Base-by-base conservation (phyloP, 53 echinoderm and acorn worm species). In the Antedon mediterranea region DNA sequence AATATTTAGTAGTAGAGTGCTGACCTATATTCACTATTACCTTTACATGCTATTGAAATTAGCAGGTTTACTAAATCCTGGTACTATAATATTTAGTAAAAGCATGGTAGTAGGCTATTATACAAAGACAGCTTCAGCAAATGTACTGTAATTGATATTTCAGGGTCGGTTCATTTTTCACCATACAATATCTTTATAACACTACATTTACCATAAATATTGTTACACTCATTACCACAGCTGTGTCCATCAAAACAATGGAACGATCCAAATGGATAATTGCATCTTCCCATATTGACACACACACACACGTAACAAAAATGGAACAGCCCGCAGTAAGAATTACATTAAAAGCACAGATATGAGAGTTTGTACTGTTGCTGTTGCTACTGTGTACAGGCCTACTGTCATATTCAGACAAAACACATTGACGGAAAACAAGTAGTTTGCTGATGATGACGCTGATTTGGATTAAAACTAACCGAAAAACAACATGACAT, bases 121-220 rank as follows among this genome's bases (percentile, higher is more conserved):
- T n/a, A n/a, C n/a, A n/a, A n/a, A n/a, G n/a, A n/a, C n/a, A n/a
- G n/a, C n/a, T n/a, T n/a, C n/a, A n/a, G n/a, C n/a, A n/a, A n/a
- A n/a, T n/a, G n/a, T n/a, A n/a, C n/a, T 29, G 30, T 42, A 78
- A 27, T 31, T 28, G 43, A 34, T 30, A 70, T 79, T 29, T 79
- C 85, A 89, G 79, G 80, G 31, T 80, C 34, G 70, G 71, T 70
- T 34, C 76, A 82, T 83, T 81, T 83, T 86, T 80, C 76, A 31
- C 30, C 83, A 74, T 79, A 18, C 37, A 81, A 74, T 81, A 73
- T 82, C 43, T 37, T 37, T 6, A 37, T 11, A 4, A 37, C 11
- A 37, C n/a, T n/a, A n/a, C n/a, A n/a, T n/a, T n/a, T n/a, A n/a
- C n/a, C n/a, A 37, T 18, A 6, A 57, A 57, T 57, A 57, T 18